Percentiles rank a stretch among this genome's conserved stretches.
Conservation (phyloP, 2,113 vertebrate genomes). For the Clarias magur region DNA sequence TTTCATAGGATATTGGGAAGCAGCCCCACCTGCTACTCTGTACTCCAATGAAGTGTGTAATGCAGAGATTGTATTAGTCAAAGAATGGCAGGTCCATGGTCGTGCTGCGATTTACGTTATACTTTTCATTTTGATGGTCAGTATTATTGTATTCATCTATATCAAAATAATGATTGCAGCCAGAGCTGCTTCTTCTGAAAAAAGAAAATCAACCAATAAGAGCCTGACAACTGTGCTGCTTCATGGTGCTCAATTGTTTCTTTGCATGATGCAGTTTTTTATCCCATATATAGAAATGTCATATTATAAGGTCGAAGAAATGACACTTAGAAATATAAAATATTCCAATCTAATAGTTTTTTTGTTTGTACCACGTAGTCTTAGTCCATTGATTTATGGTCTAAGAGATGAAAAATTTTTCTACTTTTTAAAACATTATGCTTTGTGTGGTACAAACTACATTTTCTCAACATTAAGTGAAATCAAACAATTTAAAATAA, state of each 20-base stretch:
- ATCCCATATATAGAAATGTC: slow-evolving; percentile 43
- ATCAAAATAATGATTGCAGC: slow-evolving; percentile 51
- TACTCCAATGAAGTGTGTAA: slow-evolving; percentile 18
- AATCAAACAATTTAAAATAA: no score
- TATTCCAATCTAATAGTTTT: slow-evolving; percentile 45
- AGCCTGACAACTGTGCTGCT: slow-evolving; percentile 54
- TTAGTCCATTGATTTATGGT: slow-evolving; percentile 51
- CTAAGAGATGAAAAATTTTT: no score
- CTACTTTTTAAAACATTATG: no score
- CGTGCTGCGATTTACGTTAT: not conserved
- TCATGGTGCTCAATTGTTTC: slow-evolving; percentile 53
- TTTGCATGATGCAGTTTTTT: slow-evolving; percentile 44
- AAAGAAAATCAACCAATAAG: slow-evolving; percentile 42
- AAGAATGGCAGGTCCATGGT: slow-evolving; percentile 40
- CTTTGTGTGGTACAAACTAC: no score
- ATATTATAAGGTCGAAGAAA: slow-evolving; percentile 6
- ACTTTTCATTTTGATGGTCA: slow-evolving; percentile 39
- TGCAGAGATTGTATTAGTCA: slow-evolving; percentile 17
- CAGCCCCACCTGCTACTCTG: not conserved
- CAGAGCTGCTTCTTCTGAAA: slow-evolving; percentile 25
- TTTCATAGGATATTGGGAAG: not conserved
- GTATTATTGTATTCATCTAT: slow-evolving; percentile 47
- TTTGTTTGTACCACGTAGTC: slow-evolving; percentile 45
- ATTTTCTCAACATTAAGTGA: no score
- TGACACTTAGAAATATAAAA: slow-evolving; percentile 30